These are phyloP conservation scores for Monopis laevigella DNA, from an alignment of 2,888 invertebrate genomes.

Conservation along the genomic window DNA sequence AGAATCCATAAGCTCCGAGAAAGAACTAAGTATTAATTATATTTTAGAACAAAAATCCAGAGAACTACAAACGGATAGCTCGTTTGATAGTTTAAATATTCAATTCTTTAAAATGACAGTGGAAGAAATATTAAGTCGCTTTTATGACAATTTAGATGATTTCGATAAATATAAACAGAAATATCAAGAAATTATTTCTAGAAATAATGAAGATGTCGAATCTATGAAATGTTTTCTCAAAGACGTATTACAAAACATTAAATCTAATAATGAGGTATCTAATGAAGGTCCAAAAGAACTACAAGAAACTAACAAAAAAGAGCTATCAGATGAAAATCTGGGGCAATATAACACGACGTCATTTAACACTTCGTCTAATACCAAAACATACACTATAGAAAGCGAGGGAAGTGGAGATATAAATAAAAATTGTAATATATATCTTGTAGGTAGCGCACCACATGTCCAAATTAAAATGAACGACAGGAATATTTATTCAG, in stretches of 20 bases:
- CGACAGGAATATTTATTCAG: constrained; percentile 37
- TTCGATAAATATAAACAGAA: constrained; percentile 43
- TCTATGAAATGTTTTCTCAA: constrained; percentile 51
- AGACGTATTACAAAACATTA: constrained; percentile 48
- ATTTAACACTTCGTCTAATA: not conserved
- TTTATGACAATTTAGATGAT: constrained; percentile 39
- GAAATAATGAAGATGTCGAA: constrained; percentile 32
- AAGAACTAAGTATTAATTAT: not conserved
- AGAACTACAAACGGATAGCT: not conserved
- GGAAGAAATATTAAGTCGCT: constrained; percentile 46
- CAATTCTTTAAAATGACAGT: constrained; percentile 41
- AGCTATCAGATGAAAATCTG: constrained; percentile 20
- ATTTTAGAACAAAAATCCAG: not conserved
- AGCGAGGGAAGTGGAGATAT: not conserved
- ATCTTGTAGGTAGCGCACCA: constrained; percentile 15
- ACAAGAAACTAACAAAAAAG: too few species aligned
- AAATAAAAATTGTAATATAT: not conserved
- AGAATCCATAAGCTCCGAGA: not conserved
- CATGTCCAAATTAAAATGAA: constrained; percentile 37
- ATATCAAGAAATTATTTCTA: constrained; percentile 42
- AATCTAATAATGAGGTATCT: too few species aligned
- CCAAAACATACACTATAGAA: not conserved
- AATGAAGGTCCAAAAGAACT: too few species aligned
- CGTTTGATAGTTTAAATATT: not conserved
- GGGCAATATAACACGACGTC: not conserved